phyloP scores from a whole-genome alignment of 2,113 vertebrate genomes.

The Columba janthina region DNA sequence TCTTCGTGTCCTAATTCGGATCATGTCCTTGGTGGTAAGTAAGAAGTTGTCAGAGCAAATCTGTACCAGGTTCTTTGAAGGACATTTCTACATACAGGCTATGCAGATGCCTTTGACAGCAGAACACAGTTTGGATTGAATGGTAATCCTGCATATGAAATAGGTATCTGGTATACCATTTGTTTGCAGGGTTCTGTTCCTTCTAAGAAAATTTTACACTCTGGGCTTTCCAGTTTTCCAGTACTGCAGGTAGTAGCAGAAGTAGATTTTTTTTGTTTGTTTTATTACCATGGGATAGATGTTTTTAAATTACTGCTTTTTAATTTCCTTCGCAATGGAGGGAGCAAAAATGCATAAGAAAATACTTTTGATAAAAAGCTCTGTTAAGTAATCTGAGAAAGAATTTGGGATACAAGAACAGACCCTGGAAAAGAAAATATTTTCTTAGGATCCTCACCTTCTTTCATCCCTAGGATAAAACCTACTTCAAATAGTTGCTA shows the following conservation, averaged over 20 bases:
- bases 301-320: not conserved
- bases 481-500: not conserved
- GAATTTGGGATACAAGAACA: not conserved
- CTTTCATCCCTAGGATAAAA: not conserved
- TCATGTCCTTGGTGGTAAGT: not conserved
- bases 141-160: not conserved
- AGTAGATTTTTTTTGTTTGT: not conserved
- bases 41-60: not conserved
- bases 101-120: not conserved
- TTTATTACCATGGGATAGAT: not conserved
- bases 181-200: not conserved
- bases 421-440: not conserved
- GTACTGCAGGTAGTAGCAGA: not conserved
- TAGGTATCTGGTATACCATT: not conserved
- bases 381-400: not conserved
- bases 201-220: not conserved
- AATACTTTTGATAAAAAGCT: not conserved
- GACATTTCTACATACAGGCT: not conserved
- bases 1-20: not conserved
- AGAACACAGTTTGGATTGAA: not conserved
- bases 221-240: not conserved
- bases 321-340: not conserved
- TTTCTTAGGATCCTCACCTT: not conserved
- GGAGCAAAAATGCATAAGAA: not conserved
- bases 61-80: not conserved